phyloP scores from a whole-genome alignment of 2,888 invertebrate species.

The Lingula anatina region DNA sequence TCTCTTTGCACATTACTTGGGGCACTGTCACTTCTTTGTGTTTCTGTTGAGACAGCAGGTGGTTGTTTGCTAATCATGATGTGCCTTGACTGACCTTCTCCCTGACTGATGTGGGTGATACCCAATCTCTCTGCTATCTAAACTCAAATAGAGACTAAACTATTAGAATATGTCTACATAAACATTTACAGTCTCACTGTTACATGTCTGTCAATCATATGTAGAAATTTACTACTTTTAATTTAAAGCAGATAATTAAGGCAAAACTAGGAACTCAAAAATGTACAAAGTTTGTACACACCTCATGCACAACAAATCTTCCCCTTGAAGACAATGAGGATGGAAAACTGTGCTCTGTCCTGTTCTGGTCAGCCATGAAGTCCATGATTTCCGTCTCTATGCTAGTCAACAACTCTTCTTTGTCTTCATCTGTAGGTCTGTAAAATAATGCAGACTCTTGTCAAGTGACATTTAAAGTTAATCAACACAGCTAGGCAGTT shows the following conservation, averaged over 20 bases:
- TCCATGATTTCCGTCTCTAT: too few species aligned
- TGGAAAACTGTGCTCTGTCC: conserved; percentile 37
- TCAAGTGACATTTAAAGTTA: too few species aligned
- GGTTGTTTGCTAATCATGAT: conserved; percentile 48
- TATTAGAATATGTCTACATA: background rate
- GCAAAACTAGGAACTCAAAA: background rate
- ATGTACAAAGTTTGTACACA: conserved; percentile 11
- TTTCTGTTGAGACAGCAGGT: background rate
- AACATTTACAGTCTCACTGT: background rate
- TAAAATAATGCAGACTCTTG: too few species aligned
- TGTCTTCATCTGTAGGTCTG: too few species aligned
- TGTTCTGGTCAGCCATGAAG: conserved; percentile 14
- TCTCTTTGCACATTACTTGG: background rate
- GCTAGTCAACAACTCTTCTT: too few species aligned
- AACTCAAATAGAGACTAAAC: conserved; percentile 9
- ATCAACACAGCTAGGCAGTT: too few species aligned
- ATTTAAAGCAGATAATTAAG: background rate
- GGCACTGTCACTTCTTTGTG: background rate
- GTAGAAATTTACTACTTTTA: background rate
- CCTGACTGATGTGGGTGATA: conserved; percentile 51
- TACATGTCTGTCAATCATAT: too few species aligned
- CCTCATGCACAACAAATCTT: conserved; percentile 52
- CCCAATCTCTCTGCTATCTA: conserved; percentile 50
- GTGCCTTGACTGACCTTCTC: conserved; percentile 47
- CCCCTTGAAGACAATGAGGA: conserved; percentile 49